phyloP scores from a whole-genome alignment of 2,113 vertebrate species.

The Hippocampus abdominalis region DNA sequence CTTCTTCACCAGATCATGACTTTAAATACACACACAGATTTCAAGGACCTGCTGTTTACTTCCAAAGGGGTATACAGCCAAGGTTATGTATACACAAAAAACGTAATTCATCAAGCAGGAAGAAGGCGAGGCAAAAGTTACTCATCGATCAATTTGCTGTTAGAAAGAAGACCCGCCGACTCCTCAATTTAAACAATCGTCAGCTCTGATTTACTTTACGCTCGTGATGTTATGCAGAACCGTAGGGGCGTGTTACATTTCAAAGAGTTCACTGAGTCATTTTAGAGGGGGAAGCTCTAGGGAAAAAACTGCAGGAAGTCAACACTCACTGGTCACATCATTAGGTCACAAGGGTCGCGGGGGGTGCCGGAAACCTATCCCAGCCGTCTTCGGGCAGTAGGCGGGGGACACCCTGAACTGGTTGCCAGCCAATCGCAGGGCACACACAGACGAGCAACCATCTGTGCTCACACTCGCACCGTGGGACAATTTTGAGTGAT shows the following conservation, averaged over 20 bases:
- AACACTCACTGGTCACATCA: background rate
- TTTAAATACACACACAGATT: background rate
- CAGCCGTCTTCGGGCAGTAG: too few species aligned
- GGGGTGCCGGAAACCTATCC: too few species aligned
- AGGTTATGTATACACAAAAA: background rate
- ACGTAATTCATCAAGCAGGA: background rate
- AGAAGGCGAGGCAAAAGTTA: background rate
- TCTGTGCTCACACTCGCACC: too few species aligned
- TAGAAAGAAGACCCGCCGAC: background rate
- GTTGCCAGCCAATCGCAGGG: too few species aligned
- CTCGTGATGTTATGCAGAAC: slow-evolving; percentile 37
- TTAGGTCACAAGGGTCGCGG: too few species aligned
- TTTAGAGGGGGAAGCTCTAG: background rate
- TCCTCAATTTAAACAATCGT: slow-evolving; percentile 33
- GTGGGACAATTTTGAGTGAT: too few species aligned
- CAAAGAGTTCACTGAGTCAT: background rate
- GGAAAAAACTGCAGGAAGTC: background rate
- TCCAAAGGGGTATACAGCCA: background rate
- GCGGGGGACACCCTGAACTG: too few species aligned
- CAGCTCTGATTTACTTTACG: slow-evolving; percentile 36
- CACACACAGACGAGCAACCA: too few species aligned
- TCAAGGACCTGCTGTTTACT: background rate
- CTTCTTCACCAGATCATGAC: background rate
- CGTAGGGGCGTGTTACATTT: background rate
- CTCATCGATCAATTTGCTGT: background rate